Conservation (phyloP, 1,140 invertebrate genomes). For the Steinernema feltiae region DNA sequence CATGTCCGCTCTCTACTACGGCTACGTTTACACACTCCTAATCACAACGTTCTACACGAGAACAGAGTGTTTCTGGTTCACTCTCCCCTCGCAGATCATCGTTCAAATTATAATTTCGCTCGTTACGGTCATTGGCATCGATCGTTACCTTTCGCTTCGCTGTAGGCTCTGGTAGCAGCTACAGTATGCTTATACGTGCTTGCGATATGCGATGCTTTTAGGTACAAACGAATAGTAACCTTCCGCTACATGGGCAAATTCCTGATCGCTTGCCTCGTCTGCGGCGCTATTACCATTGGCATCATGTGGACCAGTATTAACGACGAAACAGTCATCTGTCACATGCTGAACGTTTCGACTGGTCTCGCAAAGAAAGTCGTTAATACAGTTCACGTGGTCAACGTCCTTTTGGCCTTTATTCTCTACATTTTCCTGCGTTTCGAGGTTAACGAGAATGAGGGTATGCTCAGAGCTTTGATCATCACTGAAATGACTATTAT, state of each 20-base stretch:
- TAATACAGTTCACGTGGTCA: background rate
- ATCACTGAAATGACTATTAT: background rate
- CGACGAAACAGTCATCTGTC: background rate
- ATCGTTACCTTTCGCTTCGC: background rate
- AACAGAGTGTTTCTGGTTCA: background rate
- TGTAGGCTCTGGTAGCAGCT: background rate
- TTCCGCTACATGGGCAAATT: background rate
- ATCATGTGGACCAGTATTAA: background rate
- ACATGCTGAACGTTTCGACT: background rate
- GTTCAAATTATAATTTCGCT: background rate
- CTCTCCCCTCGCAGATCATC: background rate
- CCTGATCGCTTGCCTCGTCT: background rate
- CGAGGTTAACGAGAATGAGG: background rate
- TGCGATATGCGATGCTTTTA: background rate
- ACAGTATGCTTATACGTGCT: background rate
- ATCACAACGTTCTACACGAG: background rate
- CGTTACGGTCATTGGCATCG: background rate
- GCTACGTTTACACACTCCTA: background rate
- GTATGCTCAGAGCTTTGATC: background rate
- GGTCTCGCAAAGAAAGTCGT: background rate
- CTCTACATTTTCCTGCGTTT: background rate
- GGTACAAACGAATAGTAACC: background rate
- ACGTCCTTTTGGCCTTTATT: background rate
- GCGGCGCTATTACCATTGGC: background rate
- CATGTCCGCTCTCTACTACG: background rate